phyloP scores from a whole-genome alignment of 2,113 vertebrate species.

The Urocolius indicus region DNA sequence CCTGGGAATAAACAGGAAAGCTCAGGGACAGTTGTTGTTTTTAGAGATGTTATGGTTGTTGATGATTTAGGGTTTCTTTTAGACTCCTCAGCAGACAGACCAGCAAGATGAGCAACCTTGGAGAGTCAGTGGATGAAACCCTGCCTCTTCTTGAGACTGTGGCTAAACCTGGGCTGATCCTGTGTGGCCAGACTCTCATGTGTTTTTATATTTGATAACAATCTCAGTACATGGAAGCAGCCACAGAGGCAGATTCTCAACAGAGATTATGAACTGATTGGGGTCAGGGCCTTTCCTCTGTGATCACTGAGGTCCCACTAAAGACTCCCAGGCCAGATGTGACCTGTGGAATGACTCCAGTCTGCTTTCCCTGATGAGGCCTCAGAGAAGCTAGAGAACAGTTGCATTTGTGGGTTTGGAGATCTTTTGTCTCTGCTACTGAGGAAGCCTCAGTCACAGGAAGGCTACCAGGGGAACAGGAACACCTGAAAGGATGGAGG shows the following conservation, averaged over 20 bases:
- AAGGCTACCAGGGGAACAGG: neutral
- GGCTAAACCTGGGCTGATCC: neutral
- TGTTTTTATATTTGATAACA: neutral
- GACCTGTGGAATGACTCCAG: neutral
- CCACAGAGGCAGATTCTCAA: neutral
- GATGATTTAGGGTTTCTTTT: constrained; percentile 1
- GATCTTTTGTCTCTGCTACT: neutral
- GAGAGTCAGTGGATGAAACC: neutral
- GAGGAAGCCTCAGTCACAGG: neutral
- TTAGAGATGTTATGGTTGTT: neutral
- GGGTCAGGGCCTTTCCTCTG: neutral
- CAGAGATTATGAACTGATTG: neutral
- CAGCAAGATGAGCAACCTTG: neutral
- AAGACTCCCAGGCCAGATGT: neutral
- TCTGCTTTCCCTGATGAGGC: neutral
- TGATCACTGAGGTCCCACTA: neutral
- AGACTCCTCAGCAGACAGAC: neutral
- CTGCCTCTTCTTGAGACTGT: neutral
- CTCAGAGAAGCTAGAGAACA: fast-evolving
- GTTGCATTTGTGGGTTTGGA: neutral
- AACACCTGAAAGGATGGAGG: neutral
- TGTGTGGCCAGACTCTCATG: neutral
- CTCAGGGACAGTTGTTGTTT: neutral
- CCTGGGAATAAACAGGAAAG: neutral
- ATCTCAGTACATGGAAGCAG: neutral